These are phyloP conservation scores for Heliconius congener DNA, from an alignment of 1,140 invertebrate genomes.

Conservation along the genomic window DNA sequence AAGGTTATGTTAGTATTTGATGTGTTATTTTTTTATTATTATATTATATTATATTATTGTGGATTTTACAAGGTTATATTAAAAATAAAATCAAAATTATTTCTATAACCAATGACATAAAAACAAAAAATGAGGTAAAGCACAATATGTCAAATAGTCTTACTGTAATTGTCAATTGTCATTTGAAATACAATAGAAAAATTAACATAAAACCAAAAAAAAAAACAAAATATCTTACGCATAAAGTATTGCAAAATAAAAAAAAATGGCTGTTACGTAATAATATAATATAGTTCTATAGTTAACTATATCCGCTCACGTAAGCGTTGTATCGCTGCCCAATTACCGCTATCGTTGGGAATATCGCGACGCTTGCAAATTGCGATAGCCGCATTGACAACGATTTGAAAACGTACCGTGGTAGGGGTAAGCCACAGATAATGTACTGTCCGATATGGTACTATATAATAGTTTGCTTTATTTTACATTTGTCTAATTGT, in stretches of 20 bases:
- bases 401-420: conserved; percentile 20
- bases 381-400: conserved; percentile 40
- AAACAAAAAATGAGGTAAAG: not conserved
- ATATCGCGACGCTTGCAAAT: conserved; percentile 64
- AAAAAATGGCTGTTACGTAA: not conserved
- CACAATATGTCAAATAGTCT: not conserved
- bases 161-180: not conserved
- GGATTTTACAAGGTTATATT: too few species aligned
- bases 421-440: conserved; percentile 17
- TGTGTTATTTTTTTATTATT: too few species aligned
- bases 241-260: not conserved
- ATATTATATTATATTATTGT: too few species aligned
- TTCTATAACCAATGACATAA: not conserved
- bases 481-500: not conserved
- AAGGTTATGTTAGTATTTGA: too few species aligned
- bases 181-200: conserved; percentile 16
- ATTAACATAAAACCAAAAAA: not conserved
- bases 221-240: not conserved
- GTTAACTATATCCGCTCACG: conserved; percentile 24
- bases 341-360: conserved; percentile 73
- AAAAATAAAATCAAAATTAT: too few species aligned
- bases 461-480: not conserved
- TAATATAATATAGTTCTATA: conserved; percentile 10
- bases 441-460: not conserved
- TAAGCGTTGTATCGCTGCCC: conserved; percentile 43